Percentiles rank a stretch among this genome's conserved stretches.
phyloP scores from a whole-genome alignment of 2,888 invertebrate species.

The Synergus laeviventris region DNA sequence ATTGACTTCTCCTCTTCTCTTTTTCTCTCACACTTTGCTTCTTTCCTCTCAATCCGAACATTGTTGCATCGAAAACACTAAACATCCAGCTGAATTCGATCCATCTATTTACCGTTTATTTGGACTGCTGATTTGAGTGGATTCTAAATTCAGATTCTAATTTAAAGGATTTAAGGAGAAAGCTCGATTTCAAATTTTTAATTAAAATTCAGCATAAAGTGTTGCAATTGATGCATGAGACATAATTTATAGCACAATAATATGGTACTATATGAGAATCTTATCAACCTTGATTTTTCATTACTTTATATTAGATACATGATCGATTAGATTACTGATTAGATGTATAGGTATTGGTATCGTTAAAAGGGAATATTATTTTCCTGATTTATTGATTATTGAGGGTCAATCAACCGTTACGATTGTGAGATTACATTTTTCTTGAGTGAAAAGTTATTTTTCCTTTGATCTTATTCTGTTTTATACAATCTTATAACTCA shows the following conservation, averaged over 20 bases:
- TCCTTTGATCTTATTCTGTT: no score
- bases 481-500: no score
- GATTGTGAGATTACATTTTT: conserved; percentile 1
- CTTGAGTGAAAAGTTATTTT: no score
- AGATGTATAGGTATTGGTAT: conserved; percentile 5
- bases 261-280: neutral
- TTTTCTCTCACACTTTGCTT: conserved; percentile 28
- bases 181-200: neutral
- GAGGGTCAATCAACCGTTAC: neutral
- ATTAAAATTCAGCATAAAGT: neutral
- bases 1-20: conserved; percentile 58
- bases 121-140: conserved; percentile 66
- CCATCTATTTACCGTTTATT: conserved; percentile 53
- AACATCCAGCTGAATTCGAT: conserved; percentile 57
- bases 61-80: conserved; percentile 47
- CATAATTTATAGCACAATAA: neutral
- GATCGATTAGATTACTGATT: neutral
- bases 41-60: conserved; percentile 41
- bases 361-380: neutral
- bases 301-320: conserved; percentile 4
- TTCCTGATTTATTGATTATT: neutral
- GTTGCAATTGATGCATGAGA: neutral
- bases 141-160: neutral
- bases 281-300: conserved; percentile 23
- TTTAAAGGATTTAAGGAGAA: neutral